These are phyloP conservation scores for Rotaria sp. DNA, from an alignment of 2,888 invertebrate species.

Conservation along the genomic window DNA sequence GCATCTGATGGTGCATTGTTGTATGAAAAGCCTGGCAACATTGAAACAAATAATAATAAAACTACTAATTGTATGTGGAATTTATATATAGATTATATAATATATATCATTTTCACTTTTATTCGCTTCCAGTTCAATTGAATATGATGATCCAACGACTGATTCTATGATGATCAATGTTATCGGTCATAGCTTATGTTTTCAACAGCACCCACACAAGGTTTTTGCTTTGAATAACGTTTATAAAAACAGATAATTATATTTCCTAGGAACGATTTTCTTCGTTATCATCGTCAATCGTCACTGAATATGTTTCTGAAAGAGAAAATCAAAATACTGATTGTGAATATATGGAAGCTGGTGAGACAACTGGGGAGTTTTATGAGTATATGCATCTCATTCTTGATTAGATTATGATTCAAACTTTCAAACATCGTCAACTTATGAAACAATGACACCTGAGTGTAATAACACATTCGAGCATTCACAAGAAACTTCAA, in stretches of 20 bases:
- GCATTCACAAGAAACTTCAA: too few relatives aligned
- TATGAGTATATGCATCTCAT: neutral
- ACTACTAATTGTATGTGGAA: neutral
- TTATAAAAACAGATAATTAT: neutral
- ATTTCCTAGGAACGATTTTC: neutral
- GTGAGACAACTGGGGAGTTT: neutral
- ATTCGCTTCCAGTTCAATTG: neutral
- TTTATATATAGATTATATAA: neutral
- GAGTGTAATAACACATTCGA: too few relatives aligned
- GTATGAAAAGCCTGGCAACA: neutral
- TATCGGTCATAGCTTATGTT: neutral
- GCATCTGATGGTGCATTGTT: neutral
- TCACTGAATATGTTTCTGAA: neutral
- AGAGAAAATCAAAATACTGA: neutral
- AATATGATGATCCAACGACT: neutral
- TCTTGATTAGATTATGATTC: too few relatives aligned
- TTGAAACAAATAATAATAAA: neutral
- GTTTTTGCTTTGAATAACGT: neutral
- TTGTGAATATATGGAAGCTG: neutral
- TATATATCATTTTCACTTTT: neutral
- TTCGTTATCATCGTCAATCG: neutral
- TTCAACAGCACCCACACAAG: neutral
- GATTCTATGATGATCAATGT: neutral
- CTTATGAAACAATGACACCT: too few relatives aligned
- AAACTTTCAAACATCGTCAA: too few relatives aligned